Base-by-base conservation (phyloP, 2,888 invertebrate genomes). In the Acholoe squamosa region DNA sequence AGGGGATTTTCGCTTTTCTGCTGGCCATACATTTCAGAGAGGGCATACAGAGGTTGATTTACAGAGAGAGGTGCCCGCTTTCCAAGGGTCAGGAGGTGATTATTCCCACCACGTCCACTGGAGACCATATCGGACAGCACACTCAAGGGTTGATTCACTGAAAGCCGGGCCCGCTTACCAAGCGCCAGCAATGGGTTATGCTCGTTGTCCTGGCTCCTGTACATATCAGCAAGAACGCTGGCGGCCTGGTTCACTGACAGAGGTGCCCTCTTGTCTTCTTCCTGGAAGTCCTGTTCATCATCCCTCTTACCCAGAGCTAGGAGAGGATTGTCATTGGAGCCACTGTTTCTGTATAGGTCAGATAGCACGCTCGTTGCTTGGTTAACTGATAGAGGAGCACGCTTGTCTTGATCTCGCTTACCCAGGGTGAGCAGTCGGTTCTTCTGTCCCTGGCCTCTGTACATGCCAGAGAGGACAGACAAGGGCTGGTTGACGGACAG, bases 111-210 rank as follows among this genome's bases (percentile, higher is more conserved):
- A 25, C 28, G 25, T 0, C 56, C 33, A 22, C 31, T 28, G 0
- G 19, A 19, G 54, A 31, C 25, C 86, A 86, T 86, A 25, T 56
- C 54, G 1, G 86, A 52, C 25, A 86, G 54, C 1, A 86, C 86
- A 86, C 28, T 86, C 28, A 86, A 31, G 12, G 86, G 86, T 52
- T 86, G 86, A 22, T 86, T 86, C 7, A 86, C 86, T 0, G 86
- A 86, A 25, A 86, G 86, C 25, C 31, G 54, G 5, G 54, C 86
- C 19, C 86, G 52, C 22, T 86, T 86, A 1, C 86, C 86, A 5
- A 86, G 54, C 0, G 54, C 7, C 16, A 86, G 28, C 19, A 86
- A 28, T 31, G 86, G 86, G 56, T 86, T 86, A 5, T 56, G 16
- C 25, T 31, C 54, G 16, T 52, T 28, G 28, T 28, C 54, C 31